Base-by-base conservation (phyloP, 2,113 vertebrate genomes). In the Motacilla tschutschensis region DNA sequence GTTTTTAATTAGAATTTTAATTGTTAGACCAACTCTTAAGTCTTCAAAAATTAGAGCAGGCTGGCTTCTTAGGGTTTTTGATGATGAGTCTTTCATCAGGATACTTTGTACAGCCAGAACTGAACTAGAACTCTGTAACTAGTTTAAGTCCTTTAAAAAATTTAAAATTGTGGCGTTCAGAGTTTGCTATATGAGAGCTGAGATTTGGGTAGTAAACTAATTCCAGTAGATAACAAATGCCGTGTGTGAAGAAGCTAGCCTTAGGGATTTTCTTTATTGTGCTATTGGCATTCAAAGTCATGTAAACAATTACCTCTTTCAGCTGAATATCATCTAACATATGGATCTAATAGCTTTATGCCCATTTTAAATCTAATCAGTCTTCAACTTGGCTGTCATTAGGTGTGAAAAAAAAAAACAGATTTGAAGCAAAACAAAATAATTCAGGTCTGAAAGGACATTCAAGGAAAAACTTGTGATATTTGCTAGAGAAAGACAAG, bases 241-340 rank as follows among this genome's bases (percentile, higher is more conserved):
- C 63, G 4, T 41, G n/a, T 29, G 48, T 55, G 75, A 60, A 71
- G 65, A 80, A 91, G 26, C 4, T 79, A 90, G 84, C 75, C 35
- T 12, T 77, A 78, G 78, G 65, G 83, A 80, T 80, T 83, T 62
- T 47, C 65, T 89, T 92, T 92, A 83, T 64, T 74, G 64, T 84
- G 86, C 65, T 88, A 57, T 80, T 90, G 87, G 69, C 85, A 92
- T 93, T 94, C 82, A 74, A 72, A 93, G 77, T 89, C 92, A 83
- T 79, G 83, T 90, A 94, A 93, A 89, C 83, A 89, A 88, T 89
- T 92, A 79, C 65, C 40, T 84, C 12, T 79, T 81, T 79, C 78
- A 82, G 69, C 53, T 84, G 78, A 79, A 92, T 91, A 71, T 64
- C 75, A 71, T 76, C 79, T 80, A 90, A 63, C 79, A 80, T 88